Evolutionary conservation across 2,888 invertebrate genomes (phyloP), one percentile per base, ranked within the genome.

Genomic region (Aleiodes testaceus): DNA sequence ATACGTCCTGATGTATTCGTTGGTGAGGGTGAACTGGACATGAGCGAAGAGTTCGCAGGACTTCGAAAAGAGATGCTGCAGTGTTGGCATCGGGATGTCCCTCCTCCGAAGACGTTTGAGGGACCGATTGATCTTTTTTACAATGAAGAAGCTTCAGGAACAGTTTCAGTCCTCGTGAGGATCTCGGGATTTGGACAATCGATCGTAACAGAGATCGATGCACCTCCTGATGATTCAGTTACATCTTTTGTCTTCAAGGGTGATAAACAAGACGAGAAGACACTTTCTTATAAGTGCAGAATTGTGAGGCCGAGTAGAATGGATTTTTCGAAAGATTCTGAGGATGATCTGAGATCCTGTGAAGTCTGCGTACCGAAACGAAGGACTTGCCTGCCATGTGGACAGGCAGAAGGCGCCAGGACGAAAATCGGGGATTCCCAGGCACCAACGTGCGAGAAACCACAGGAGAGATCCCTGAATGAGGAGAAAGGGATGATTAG

Each of bases 181-280:
- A 89, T 93, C 83, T 92, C 92, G 0, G 91, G 91, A 74, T 92
- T 92, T 78, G 93, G 92, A 0, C 92, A 91, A 77, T 79, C 81
- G 0, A 91, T 93, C 16, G 89, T 92, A 1, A 93, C 93, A 1
- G 91, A 90, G 79, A 92, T 93, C 67, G 81, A 84, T 1, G 65
- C 78, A 0, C 81, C 84, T 0, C 72, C 71, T 0, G 30, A 36
- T 4, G 53, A 65, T 0, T 59, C 75, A 9, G 72, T 77, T 1
- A 69, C 79, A 2, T 72, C 80, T 4, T 84, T 80, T 53, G 52
- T 84, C 0, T 84, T 85, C 77, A 80, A 78, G 14, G 75, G 79
- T 1, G 67, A 74, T 52, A 76, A 80, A 3, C 66, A 50, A 3
- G 72, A 78, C 3, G 75, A 77, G 2, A 76, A 74, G 59, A 61